phyloP scores from a whole-genome alignment of 1,140 invertebrate genomes.

The Lepidurus apus region DNA sequence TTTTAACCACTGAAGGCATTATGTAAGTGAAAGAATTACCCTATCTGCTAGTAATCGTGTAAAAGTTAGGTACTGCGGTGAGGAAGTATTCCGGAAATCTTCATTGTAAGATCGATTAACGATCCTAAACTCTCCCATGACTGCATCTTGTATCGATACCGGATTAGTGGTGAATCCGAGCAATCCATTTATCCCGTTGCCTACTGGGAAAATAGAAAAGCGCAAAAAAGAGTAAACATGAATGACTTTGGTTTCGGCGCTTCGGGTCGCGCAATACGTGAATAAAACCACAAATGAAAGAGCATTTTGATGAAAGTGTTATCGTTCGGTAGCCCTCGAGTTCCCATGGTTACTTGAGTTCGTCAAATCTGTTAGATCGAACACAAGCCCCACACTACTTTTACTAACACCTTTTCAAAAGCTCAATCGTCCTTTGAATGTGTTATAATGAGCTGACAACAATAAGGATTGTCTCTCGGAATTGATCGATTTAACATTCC shows the following conservation, averaged over 20 bases:
- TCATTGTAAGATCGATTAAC: background rate
- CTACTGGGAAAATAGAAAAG: background rate
- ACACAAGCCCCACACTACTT: background rate
- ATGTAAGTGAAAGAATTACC: background rate
- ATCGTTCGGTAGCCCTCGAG: background rate
- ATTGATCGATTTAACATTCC: background rate
- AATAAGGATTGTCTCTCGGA: background rate
- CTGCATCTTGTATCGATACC: background rate
- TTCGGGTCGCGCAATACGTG: background rate
- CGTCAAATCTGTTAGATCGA: slow-evolving; percentile 1
- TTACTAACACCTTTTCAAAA: background rate
- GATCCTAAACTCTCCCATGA: background rate
- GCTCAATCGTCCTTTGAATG: background rate
- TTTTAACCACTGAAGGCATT: no score
- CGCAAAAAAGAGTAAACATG: background rate
- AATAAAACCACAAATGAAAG: background rate
- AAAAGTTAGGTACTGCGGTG: background rate
- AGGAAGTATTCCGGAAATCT: background rate
- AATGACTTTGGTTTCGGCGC: background rate
- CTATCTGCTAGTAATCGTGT: background rate
- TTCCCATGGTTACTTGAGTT: slow-evolving; percentile 11
- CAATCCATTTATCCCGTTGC: background rate
- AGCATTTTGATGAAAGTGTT: slow-evolving; percentile 2
- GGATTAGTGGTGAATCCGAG: background rate
- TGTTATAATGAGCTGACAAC: background rate